Evolutionary conservation across 2,797 vertebrate species (phyloP), one percentile per base, ranked within the genome.

Genomic region (Coregonus suidteri): DNA sequence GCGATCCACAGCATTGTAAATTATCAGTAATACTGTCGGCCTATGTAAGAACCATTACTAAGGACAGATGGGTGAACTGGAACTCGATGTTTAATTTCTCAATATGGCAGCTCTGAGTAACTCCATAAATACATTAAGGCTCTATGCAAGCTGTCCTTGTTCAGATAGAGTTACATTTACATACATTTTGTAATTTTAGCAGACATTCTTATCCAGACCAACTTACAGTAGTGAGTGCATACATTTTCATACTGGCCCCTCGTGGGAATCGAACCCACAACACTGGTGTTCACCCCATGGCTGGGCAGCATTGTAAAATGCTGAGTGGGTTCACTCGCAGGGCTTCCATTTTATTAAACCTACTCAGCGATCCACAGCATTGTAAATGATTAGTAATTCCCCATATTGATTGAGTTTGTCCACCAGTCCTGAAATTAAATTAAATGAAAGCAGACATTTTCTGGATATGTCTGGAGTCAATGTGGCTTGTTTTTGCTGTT

Each of bases 261-360:
- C 41, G 7, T 9, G 41, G 41, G 7, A 47, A 47, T 83, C 90
- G 90, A 93, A 93, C 7, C 9, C 41, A 47, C 41, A 47, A 9
- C 41, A 1, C 91, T 92, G 88, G 86, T 75, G 84, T 91, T 93
- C 90, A 94, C 92, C 92, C 87, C 87, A 25, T 75, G 78, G 5
- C 87, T 73, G 81, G 4, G 80, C 83, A 51, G 77, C 16, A 84
- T 87, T 93, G 92, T 95, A 94, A 95, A 95, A 95, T 94, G 93
- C 88, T 93, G 92, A 93, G 91, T 79, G 91, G 91, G 93, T 94
- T 94, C 93, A 93, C 89, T 88, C 82, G 74, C 91, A 90, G 93
- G 90, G 87, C 93, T 92, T 79, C 68, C 35, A 37, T 90, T 94
- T 94, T 93, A 93, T 91, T 84, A 86, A 91, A 88, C 20, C 20